Evolutionary conservation across 2,113 vertebrate genomes (phyloP), one percentile per base, ranked within the genome.

Genomic region (Gambusia affinis): DNA sequence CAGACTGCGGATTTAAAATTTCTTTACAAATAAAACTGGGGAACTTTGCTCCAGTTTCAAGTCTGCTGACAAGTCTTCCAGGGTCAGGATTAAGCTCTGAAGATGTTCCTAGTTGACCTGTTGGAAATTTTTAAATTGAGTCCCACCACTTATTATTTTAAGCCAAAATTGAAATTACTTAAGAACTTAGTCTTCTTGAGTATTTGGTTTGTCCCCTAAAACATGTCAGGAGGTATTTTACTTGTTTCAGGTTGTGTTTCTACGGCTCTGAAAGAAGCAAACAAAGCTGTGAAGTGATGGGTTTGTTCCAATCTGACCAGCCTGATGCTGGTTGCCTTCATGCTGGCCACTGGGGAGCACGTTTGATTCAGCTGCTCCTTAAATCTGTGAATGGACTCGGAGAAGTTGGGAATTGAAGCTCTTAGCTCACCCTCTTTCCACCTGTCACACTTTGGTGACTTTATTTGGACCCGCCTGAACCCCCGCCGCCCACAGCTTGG

Each of bases 361-460:
- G 39, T 78, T 57, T 67, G 68, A 86, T 73, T 87, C 70, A 76
- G 70, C 67, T 70, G 60, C 54, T 83, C 80, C 57, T 79, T 71
- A 24, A 77, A 72, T 28, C 11, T 30, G 70, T 83, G 80, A 81
- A 79, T 73, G 74, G 60, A 70, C 2, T 10, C 2, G 44, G 39
- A 17, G 4, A 27, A 35, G 62, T 3, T n/a, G 27, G 62, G 75
- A 68, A 64, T 66, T 35, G 1, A 76, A 70, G 82, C 87, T 84
- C 88, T 92, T 88, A 89, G 90, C 85, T 91, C 72, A 67, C 88
- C 84, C 88, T 76, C 82, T 85, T 80, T 92, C 86, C 85, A 91
- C 87, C 85, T 89, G 92, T 92, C 91, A 92, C 86, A 89, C 84
- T 78, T 67, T 92, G 89, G 89, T 88, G 81, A 90, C 88, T 92